These are phyloP conservation scores for Sesia apiformis DNA, from an alignment of 2,888 invertebrate species.

Conservation along the genomic window DNA sequence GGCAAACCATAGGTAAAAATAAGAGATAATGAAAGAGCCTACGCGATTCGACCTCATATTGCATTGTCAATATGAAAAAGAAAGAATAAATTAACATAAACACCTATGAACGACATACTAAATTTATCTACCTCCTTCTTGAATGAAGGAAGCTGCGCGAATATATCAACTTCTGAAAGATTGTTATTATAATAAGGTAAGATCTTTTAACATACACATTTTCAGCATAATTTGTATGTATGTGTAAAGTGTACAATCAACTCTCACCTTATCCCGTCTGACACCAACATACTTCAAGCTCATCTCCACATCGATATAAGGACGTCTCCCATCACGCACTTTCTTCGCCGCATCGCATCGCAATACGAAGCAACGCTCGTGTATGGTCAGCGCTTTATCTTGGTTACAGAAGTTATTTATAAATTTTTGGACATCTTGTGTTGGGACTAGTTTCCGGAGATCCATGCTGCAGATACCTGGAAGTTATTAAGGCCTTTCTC, in stretches of 20 bases:
- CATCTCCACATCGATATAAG: slow-evolving; percentile 68
- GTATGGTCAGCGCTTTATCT: slow-evolving; percentile 44
- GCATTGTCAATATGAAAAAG: no score
- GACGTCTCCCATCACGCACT: slow-evolving; percentile 23
- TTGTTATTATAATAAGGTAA: no score
- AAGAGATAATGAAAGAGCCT: no score
- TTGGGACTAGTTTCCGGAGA: slow-evolving; percentile 61
- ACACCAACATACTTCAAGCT: slow-evolving; percentile 50
- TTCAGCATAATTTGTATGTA: no score
- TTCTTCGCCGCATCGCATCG: slow-evolving; percentile 21
- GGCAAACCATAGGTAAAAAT: no score
- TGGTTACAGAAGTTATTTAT: slow-evolving; percentile 43
- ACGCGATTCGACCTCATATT: no score
- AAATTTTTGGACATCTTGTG: slow-evolving; percentile 47
- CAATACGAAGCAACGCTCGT: slow-evolving; percentile 55
- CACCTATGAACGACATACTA: no score
- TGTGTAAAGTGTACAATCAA: not conserved
- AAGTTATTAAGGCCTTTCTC: not conserved
- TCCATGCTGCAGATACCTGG: slow-evolving; percentile 67
- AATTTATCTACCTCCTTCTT: no score
- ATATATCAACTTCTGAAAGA: no score
- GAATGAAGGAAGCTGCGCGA: no score
- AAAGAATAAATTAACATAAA: no score
- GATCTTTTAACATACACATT: no score
- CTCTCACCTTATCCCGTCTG: slow-evolving; percentile 8